phyloP scores from a whole-genome alignment of 92 coral and sea anemone genomes.

The Actinostola sp. region DNA sequence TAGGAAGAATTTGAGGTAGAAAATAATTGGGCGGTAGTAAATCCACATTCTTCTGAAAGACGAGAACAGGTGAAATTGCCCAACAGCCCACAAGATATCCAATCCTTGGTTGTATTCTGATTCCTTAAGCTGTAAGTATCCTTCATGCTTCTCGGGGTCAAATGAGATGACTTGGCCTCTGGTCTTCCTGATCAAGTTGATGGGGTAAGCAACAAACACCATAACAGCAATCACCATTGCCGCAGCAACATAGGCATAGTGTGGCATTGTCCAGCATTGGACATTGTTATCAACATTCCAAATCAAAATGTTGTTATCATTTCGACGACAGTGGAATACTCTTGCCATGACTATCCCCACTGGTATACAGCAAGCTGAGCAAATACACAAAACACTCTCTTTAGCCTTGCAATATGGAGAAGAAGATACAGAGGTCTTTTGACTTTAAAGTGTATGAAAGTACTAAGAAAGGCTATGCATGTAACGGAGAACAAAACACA shows the following conservation, averaged over 20 bases:
- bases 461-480: constrained; percentile 68
- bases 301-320: constrained; percentile 37
- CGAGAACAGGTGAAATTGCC: constrained; percentile 96
- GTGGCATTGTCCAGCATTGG: constrained; percentile 88
- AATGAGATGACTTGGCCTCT: constrained; percentile 86
- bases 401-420: constrained; percentile 89
- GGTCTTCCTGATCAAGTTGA: constrained; percentile 83
- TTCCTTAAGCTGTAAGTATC: constrained; percentile 96
- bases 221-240: constrained; percentile 62
- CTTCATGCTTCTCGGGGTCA: constrained; percentile 89
- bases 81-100: constrained; percentile 99
- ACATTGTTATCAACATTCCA: constrained; percentile 87
- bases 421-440: constrained; percentile 88
- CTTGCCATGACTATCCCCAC: constrained; percentile 84
- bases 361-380: constrained; percentile 87
- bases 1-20: constrained; percentile 70
- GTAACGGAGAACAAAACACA: constrained; percentile 50
- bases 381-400: constrained; percentile 81
- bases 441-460: constrained; percentile 64
- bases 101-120: constrained; percentile 97
- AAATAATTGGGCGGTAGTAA: constrained; percentile 85
- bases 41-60: constrained; percentile 94
- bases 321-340: constrained; percentile 85
- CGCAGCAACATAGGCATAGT: constrained; percentile 65
- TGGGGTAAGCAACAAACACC: constrained; percentile 82